These are phyloP conservation scores for Gorsachius magnificus DNA, from an alignment of 2,797 vertebrate genomes.

Conservation along the genomic window DNA sequence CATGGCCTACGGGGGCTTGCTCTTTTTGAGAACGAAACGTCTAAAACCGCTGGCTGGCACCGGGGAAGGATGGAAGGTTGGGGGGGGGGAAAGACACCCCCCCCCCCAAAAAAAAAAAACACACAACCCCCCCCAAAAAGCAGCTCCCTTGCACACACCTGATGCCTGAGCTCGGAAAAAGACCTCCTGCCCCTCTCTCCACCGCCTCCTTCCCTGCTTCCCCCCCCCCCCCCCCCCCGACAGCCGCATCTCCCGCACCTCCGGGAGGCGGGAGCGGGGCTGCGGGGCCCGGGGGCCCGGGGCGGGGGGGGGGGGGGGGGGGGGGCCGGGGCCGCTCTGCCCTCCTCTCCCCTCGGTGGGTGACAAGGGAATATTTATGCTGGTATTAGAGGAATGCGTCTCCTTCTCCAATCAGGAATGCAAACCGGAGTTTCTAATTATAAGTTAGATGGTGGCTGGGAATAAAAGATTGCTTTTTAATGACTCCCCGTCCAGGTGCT, in stretches of 20 bases:
- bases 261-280: background rate
- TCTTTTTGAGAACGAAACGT: background rate
- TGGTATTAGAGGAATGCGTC: conserved; percentile 54
- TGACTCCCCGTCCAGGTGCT: conserved; percentile 68
- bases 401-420: conserved; percentile 72
- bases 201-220: background rate
- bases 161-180: background rate
- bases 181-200: background rate
- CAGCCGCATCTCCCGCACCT: background rate
- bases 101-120: no score
- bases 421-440: conserved; percentile 73
- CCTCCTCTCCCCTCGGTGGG: background rate
- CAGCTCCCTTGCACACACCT: background rate
- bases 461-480: conserved; percentile 71
- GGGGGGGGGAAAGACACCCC: background rate
- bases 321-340: background rate
- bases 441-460: conserved; percentile 63
- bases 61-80: background rate
- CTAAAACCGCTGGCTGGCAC: background rate
- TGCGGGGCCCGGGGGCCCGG: no score
- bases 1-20: conserved; percentile 2
- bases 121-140: background rate
- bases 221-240: no score
- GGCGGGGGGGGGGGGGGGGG: background rate
- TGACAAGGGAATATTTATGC: conserved; percentile 57